Percentiles rank a stretch among this genome's conserved stretches.
phyloP scores from a whole-genome alignment of 2,888 invertebrate species.

The Sycophila texana region DNA sequence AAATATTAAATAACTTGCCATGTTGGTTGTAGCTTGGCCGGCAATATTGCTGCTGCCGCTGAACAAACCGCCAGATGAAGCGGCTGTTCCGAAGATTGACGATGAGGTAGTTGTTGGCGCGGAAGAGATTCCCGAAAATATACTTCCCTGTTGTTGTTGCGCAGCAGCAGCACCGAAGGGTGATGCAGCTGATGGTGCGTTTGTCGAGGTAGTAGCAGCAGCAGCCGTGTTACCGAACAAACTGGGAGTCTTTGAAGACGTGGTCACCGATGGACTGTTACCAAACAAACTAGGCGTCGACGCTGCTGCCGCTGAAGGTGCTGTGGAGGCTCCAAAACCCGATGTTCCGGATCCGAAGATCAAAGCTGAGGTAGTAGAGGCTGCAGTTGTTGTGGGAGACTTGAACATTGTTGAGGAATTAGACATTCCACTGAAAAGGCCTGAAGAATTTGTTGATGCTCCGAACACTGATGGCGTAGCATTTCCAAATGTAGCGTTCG shows the following conservation, averaged over 20 bases:
- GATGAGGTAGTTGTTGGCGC: background rate
- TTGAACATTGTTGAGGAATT: slow-evolving; percentile 35
- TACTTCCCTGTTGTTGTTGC: slow-evolving; percentile 31
- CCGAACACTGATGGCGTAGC: slow-evolving; percentile 34
- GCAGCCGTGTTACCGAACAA: slow-evolving; percentile 31
- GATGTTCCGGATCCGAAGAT: slow-evolving; percentile 29
- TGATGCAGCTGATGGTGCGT: background rate
- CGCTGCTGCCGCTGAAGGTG: slow-evolving; percentile 8
- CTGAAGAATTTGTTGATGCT: slow-evolving; percentile 31
- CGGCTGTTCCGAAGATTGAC: slow-evolving; percentile 44
- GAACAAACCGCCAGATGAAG: slow-evolving; percentile 34
- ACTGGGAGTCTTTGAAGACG: slow-evolving; percentile 21
- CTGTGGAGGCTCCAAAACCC: background rate
- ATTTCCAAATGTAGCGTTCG: slow-evolving; percentile 3
- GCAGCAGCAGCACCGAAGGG: slow-evolving; percentile 28
- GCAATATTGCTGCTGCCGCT: slow-evolving; percentile 3
- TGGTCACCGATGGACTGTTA: background rate
- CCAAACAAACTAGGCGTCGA: slow-evolving; percentile 42
- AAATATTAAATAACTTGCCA: slow-evolving; percentile 9
- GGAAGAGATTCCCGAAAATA: slow-evolving; percentile 43
- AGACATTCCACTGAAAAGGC: slow-evolving; percentile 30
- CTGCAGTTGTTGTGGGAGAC: slow-evolving; percentile 11
- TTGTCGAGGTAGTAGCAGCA: slow-evolving; percentile 1
- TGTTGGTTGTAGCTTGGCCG: background rate
- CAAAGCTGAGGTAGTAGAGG: background rate